A percentile compares a stretch with the other conserved stretches of the same genome.
These are phyloP conservation scores for Rhabdomys dilectus DNA, from an alignment of 2,113 vertebrate genomes.

Conservation along the genomic window DNA sequence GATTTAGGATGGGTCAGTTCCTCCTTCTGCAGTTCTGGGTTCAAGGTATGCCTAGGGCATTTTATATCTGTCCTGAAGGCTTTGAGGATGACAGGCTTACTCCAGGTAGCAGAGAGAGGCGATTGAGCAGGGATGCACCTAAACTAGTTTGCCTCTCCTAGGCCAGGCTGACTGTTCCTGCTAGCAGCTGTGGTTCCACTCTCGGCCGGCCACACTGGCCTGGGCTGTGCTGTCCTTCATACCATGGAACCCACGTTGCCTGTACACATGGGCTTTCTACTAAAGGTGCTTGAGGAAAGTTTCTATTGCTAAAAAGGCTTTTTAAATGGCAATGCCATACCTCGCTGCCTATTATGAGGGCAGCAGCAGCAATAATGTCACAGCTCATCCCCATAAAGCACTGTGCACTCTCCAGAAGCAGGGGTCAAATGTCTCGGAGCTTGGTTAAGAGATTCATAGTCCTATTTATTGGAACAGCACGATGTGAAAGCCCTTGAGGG, in stretches of 20 bases:
- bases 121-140: fast-evolving
- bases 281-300: background rate
- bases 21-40: background rate
- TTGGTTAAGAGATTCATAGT: background rate
- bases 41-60: background rate
- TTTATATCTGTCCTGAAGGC: background rate
- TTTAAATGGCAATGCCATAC: fast-evolving
- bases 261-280: background rate
- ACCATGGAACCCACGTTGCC: background rate
- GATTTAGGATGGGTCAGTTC: background rate
- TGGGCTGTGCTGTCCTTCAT: background rate
- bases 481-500: background rate
- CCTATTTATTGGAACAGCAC: fast-evolving
- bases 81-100: background rate
- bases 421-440: background rate
- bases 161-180: background rate
- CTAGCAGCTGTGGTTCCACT: background rate
- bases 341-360: background rate
- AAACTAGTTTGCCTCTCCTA: background rate
- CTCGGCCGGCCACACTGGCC: background rate
- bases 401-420: background rate
- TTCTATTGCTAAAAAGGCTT: background rate
- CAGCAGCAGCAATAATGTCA: too few species aligned
- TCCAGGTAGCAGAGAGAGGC: background rate
- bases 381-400: background rate